Conservation (phyloP, 2,113 vertebrate genomes). For the Vicugna pacos region DNA sequence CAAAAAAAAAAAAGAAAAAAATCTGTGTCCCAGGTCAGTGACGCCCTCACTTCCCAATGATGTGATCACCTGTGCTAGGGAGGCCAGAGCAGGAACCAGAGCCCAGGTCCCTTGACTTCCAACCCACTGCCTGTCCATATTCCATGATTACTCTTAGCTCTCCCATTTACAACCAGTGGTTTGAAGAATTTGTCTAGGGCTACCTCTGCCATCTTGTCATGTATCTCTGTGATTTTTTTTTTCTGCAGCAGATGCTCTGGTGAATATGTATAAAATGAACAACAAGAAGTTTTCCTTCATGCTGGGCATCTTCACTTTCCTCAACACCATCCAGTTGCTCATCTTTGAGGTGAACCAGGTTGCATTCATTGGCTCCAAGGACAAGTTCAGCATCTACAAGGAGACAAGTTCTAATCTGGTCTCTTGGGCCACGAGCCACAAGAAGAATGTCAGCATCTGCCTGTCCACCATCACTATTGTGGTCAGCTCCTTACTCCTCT, state of each 20-base stretch:
- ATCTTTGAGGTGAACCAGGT: constrained; percentile 70
- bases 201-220: not conserved
- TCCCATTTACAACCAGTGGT: not conserved
- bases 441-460: fast-evolving
- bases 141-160: no score
- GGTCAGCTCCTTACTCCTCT: constrained; percentile 45
- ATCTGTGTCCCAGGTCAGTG: not conserved
- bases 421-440: not conserved
- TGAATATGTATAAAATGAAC: not conserved
- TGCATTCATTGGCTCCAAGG: not conserved
- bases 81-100: not conserved
- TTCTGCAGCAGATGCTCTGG: not conserved
- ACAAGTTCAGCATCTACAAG: not conserved
- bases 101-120: not conserved
- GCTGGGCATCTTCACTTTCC: constrained; percentile 67
- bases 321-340: constrained; percentile 77
- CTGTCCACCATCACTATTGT: not conserved
- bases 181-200: not conserved
- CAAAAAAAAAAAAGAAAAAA: no score
- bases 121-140: not conserved
- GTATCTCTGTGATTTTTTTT: fast-evolving
- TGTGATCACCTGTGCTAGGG: not conserved
- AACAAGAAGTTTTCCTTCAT: not conserved
- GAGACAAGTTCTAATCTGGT: fast-evolving
- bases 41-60: not conserved